Evolutionary conservation across 2,888 invertebrate genomes (phyloP).

Genomic region (Chrysolina haemoptera): DNA sequence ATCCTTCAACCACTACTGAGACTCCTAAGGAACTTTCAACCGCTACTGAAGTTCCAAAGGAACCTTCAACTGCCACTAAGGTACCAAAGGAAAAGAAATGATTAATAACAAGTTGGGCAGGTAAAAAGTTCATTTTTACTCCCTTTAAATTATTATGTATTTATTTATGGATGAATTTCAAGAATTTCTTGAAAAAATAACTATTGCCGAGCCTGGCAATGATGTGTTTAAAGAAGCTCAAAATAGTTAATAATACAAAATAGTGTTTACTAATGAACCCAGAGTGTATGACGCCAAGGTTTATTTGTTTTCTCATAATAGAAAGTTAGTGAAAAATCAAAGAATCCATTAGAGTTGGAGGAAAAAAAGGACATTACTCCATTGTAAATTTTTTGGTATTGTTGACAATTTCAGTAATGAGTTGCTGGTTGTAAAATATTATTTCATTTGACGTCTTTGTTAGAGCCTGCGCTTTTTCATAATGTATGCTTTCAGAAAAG

Average conservation of each 20-base stretch:
- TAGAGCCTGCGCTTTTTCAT: too few relatives aligned
- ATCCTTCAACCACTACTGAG: not conserved
- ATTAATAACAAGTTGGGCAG: slow-evolving; percentile 31
- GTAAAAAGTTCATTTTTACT: slow-evolving; percentile 34
- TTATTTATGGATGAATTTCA: slow-evolving; percentile 46
- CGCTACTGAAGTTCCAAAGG: slow-evolving; percentile 5
- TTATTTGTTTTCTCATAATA: not conserved
- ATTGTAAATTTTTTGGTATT: not conserved
- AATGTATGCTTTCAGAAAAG: not conserved
- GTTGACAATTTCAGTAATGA: not conserved
- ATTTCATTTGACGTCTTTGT: not conserved
- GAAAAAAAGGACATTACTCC: not conserved
- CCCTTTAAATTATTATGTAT: slow-evolving; percentile 42
- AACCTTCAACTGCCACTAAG: slow-evolving; percentile 18
- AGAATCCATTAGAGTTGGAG: not conserved
- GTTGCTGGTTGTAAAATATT: not conserved
- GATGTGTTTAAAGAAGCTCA: slow-evolving; percentile 40
- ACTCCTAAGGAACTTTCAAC: slow-evolving; percentile 10
- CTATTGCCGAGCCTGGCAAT: slow-evolving; percentile 24
- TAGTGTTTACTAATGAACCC: slow-evolving; percentile 29
- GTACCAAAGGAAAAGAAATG: slow-evolving; percentile 38
- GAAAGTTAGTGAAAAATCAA: not conserved
- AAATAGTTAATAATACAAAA: slow-evolving; percentile 35
- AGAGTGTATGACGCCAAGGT: not conserved
- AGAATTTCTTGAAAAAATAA: slow-evolving; percentile 31